phyloP scores from a whole-genome alignment of 64 coral and sea anemone genomes.

The Astreopora myriophthalma region DNA sequence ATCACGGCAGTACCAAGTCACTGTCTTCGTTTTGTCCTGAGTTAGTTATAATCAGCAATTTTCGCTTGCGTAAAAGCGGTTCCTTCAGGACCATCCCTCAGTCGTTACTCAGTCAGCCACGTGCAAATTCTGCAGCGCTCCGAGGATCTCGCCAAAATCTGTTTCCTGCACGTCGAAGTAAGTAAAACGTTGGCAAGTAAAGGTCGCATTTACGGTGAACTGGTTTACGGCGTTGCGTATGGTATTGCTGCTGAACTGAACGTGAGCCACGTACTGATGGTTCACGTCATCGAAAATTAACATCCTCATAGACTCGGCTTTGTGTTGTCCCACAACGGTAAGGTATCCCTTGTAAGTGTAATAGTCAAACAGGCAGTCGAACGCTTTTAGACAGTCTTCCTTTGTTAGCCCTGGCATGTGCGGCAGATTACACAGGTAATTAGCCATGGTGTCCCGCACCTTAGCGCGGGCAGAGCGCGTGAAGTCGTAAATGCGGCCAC shows the following conservation, averaged over 20 bases:
- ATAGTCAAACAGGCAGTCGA: neutral
- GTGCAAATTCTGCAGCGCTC: too few relatives aligned
- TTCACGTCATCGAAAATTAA: neutral
- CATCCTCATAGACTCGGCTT: neutral
- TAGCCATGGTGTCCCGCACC: neutral
- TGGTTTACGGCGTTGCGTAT: neutral
- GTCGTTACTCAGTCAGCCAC: too few relatives aligned
- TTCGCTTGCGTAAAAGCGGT: too few relatives aligned
- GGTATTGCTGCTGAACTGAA: neutral
- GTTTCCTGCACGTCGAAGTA: too few relatives aligned
- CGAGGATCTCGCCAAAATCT: too few relatives aligned
- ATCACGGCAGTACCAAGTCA: too few relatives aligned
- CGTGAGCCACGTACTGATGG: neutral
- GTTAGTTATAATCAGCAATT: too few relatives aligned
- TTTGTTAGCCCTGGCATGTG: neutral
- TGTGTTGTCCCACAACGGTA: neutral
- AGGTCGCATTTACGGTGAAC: neutral
- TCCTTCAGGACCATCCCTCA: too few relatives aligned
- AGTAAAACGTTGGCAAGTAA: neutral
- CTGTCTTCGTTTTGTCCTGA: too few relatives aligned
- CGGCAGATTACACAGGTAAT: neutral
- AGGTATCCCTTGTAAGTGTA: neutral
- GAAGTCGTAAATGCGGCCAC: neutral
- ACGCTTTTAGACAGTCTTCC: neutral
- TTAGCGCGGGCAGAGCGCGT: neutral